These are phyloP conservation scores for Mustela nigripes DNA, from an alignment of 2,113 vertebrate species.

Conservation along the genomic window DNA sequence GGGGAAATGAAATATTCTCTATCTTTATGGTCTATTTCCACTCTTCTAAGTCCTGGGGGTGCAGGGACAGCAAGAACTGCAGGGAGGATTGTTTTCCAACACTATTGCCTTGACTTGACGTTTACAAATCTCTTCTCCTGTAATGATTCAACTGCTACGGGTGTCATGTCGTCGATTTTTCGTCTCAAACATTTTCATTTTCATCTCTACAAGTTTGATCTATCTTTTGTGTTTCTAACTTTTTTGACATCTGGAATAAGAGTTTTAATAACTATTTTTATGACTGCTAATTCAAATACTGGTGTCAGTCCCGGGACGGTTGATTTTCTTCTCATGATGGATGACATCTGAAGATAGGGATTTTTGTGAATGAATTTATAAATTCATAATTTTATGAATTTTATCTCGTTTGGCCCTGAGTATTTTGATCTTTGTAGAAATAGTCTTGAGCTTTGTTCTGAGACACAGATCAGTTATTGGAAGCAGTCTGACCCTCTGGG, in stretches of 20 bases:
- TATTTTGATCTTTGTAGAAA: not conserved
- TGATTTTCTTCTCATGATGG: not conserved
- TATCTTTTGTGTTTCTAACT: not conserved
- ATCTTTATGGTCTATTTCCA: not conserved
- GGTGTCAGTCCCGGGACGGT: not conserved
- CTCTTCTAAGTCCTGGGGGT: not conserved
- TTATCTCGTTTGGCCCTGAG: not conserved
- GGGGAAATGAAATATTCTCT: not conserved
- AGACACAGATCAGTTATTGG: not conserved
- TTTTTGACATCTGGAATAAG: not conserved
- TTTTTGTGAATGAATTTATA: not conserved
- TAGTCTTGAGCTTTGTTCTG: not conserved
- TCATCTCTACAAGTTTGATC: not conserved
- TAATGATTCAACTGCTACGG: not conserved
- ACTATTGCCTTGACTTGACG: not conserved
- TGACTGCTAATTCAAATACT: not conserved
- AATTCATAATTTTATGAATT: not conserved
- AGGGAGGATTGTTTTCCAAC: not conserved
- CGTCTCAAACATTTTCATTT: slow-evolving; percentile 1
- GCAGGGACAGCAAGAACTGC: not conserved
- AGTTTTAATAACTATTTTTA: slow-evolving; percentile 11
- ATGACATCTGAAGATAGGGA: not conserved
- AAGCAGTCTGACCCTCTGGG: not conserved
- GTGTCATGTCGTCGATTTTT: not conserved
- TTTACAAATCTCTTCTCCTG: not conserved